These are phyloP conservation scores for Ciconia maguari DNA, from an alignment of 2,113 vertebrate species.

Conservation along the genomic window DNA sequence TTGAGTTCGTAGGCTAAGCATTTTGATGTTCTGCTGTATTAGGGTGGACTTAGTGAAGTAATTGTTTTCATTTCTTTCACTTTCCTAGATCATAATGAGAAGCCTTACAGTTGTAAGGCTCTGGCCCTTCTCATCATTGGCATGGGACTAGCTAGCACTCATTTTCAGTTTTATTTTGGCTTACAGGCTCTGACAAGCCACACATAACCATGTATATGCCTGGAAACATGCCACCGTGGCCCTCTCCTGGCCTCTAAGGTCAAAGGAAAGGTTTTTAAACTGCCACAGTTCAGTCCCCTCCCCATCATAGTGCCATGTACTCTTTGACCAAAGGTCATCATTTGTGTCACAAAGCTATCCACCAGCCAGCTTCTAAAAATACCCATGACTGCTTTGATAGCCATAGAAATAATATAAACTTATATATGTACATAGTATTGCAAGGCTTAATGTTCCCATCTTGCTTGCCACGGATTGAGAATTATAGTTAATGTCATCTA, in stretches of 20 bases:
- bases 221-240: background rate
- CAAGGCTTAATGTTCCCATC: background rate
- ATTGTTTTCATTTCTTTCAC: background rate
- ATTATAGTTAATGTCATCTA: background rate
- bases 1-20: background rate
- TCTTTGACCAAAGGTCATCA: background rate
- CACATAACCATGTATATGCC: background rate
- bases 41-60: background rate
- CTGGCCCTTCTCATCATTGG: background rate
- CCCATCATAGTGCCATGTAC: background rate
- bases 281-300: background rate
- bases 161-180: constrained; percentile 10
- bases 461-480: background rate
- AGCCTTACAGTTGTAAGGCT: background rate
- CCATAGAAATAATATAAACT: background rate
- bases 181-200: background rate
- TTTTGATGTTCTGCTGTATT: background rate
- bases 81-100: background rate
- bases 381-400: background rate
- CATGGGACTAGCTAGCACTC: background rate
- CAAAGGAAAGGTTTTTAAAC: background rate
- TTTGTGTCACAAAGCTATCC: background rate
- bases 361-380: constrained; percentile 16
- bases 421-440: background rate
- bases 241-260: constrained; percentile 6